Conservation (phyloP, 37 sponge, comb jelly and placozoan species). For the Dysidea cf. avara region DNA sequence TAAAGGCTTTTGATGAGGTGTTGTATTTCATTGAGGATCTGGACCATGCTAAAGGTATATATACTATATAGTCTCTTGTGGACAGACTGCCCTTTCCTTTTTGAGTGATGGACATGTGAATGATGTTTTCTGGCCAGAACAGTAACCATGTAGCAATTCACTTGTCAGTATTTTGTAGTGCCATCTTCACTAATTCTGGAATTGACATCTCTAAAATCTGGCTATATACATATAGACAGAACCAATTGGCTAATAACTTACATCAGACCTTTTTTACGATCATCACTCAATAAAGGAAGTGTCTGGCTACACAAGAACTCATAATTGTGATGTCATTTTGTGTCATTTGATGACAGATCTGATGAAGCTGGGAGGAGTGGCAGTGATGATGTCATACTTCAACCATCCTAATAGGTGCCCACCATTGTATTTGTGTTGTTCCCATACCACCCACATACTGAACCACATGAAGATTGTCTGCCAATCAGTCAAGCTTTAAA, state of each 20-base stretch:
- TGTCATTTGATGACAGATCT: conserved; percentile 32
- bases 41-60: conserved; percentile 63
- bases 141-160: neutral
- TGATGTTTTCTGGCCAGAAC: neutral
- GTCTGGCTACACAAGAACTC: too few relatives aligned
- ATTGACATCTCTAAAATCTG: too few relatives aligned
- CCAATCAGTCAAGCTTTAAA: neutral
- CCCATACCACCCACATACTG: neutral
- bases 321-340: too few relatives aligned
- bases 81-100: neutral
- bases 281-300: too few relatives aligned
- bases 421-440: neutral
- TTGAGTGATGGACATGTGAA: neutral
- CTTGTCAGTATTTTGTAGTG: too few relatives aligned
- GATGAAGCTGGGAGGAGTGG: conserved; percentile 54
- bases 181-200: too few relatives aligned
- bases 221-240: too few relatives aligned
- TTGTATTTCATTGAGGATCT: conserved; percentile 61
- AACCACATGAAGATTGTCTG: neutral
- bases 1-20: conserved; percentile 42
- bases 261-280: too few relatives aligned
- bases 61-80: neutral
- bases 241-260: too few relatives aligned
- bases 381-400: conserved; percentile 34
- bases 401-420: conserved; percentile 24